phyloP scores from a whole-genome alignment of 2,113 vertebrate species.

The Microcebus jonahi region DNA sequence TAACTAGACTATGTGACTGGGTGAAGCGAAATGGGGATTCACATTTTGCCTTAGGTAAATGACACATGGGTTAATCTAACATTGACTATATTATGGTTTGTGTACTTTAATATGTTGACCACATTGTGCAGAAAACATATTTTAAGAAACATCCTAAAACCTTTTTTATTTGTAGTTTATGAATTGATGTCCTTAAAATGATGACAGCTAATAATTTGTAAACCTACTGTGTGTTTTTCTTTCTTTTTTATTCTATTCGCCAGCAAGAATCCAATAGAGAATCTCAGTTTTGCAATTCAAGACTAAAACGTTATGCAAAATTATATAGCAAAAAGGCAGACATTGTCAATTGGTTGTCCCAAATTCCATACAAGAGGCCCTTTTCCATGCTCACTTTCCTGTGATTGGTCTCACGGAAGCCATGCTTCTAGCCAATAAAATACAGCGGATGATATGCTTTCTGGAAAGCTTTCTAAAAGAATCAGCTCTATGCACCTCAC shows the following conservation, averaged over 20 bases:
- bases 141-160: background rate
- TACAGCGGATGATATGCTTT: background rate
- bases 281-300: background rate
- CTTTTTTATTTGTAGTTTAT: background rate
- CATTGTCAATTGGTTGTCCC: background rate
- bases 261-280: background rate
- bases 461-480: background rate
- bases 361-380: background rate
- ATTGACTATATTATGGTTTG: background rate
- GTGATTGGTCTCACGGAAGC: background rate
- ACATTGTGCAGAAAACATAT: background rate
- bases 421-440: background rate
- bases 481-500: background rate
- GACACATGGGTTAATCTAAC: slow-evolving; percentile 27
- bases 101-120: background rate
- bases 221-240: background rate
- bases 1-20: background rate
- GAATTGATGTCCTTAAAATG: slow-evolving; percentile 28
- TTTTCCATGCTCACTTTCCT: background rate
- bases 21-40: slow-evolving; percentile 3
- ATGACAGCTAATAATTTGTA: background rate
- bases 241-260: background rate
- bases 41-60: slow-evolving; percentile 31
- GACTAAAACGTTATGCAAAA: slow-evolving; percentile 5
- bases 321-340: background rate